Percentiles rank a stretch among this genome's conserved stretches.
These are phyloP conservation scores for Bruchidius siliquastri DNA, from an alignment of 2,888 invertebrate species.

Conservation along the genomic window DNA sequence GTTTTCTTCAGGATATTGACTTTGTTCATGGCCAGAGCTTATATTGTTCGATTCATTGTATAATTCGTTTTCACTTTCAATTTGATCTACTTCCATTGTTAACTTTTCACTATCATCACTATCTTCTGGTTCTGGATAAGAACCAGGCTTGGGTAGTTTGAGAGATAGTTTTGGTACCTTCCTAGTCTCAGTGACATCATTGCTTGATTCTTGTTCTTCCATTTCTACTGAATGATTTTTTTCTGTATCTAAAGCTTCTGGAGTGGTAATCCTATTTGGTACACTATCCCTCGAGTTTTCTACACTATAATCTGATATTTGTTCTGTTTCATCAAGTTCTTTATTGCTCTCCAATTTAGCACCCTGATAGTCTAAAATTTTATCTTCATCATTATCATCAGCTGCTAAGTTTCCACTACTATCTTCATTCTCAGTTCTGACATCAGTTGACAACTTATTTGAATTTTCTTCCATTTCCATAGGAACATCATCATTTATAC, in stretches of 20 bases:
- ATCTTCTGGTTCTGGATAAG: slow-evolving; percentile 38
- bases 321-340: neutral
- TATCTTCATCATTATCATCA: neutral
- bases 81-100: slow-evolving; percentile 53
- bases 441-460: slow-evolving; percentile 6
- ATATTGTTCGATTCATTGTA: slow-evolving; percentile 39
- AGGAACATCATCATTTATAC: slow-evolving; percentile 6
- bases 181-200: slow-evolving; percentile 35
- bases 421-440: neutral
- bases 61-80: slow-evolving; percentile 44
- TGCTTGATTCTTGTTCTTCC: neutral
- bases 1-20: slow-evolving; percentile 4
- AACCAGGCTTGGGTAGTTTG: slow-evolving; percentile 47
- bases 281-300: neutral
- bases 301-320: neutral
- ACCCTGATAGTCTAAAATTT: neutral
- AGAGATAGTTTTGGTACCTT: slow-evolving; percentile 66
- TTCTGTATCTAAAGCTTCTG: slow-evolving; percentile 14
- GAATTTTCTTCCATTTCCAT: slow-evolving; percentile 9
- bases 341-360: neutral
- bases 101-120: slow-evolving; percentile 60
- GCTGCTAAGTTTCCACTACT: neutral
- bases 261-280: neutral
- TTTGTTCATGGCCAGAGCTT: slow-evolving; percentile 3
- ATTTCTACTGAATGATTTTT: slow-evolving; percentile 8